phyloP scores from a whole-genome alignment of 2,888 invertebrate genomes.

The Oscheius myriophilus region DNA sequence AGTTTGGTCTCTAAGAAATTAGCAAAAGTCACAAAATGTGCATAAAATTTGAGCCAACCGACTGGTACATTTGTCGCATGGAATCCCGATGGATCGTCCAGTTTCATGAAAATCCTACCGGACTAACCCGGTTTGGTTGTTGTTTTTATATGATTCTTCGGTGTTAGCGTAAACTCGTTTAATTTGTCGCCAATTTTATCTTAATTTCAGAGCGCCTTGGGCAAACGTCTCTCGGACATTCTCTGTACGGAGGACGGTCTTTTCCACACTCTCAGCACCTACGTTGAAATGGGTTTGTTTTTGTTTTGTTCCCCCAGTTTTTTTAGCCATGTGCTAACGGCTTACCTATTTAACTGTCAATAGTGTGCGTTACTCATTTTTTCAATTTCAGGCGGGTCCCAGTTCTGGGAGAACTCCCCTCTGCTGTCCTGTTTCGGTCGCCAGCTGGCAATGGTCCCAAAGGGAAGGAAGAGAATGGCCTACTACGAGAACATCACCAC shows the following conservation, averaged over 20 bases:
- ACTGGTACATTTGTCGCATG: too few relatives aligned
- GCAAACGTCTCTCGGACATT: slow-evolving; percentile 13
- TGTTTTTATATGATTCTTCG: too few relatives aligned
- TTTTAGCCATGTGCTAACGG: background rate
- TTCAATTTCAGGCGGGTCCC: slow-evolving; percentile 1
- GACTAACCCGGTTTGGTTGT: too few relatives aligned
- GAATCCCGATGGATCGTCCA: too few relatives aligned
- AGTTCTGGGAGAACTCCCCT: slow-evolving; percentile 27
- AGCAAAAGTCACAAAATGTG: too few relatives aligned
- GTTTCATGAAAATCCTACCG: too few relatives aligned
- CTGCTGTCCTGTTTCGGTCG: slow-evolving; percentile 8
- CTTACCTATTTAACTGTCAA: background rate
- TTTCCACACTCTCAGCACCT: slow-evolving; percentile 6
- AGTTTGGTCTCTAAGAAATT: too few relatives aligned
- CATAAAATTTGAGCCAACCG: too few relatives aligned
- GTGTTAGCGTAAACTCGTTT: too few relatives aligned
- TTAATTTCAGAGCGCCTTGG: slow-evolving; percentile 10
- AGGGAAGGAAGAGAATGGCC: slow-evolving; percentile 1
- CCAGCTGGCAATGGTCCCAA: slow-evolving; percentile 18
- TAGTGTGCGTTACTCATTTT: background rate
- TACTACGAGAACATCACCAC: slow-evolving; percentile 23
- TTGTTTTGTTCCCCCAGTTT: background rate
- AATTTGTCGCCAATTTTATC: too few relatives aligned
- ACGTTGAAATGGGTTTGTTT: slow-evolving; percentile 12
- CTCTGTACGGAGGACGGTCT: slow-evolving; percentile 12